Percentiles rank a stretch among this genome's conserved stretches.
Evolutionary conservation across 2,888 invertebrate genomes (phyloP).

Genomic region (Dendrolimus houi): DNA sequence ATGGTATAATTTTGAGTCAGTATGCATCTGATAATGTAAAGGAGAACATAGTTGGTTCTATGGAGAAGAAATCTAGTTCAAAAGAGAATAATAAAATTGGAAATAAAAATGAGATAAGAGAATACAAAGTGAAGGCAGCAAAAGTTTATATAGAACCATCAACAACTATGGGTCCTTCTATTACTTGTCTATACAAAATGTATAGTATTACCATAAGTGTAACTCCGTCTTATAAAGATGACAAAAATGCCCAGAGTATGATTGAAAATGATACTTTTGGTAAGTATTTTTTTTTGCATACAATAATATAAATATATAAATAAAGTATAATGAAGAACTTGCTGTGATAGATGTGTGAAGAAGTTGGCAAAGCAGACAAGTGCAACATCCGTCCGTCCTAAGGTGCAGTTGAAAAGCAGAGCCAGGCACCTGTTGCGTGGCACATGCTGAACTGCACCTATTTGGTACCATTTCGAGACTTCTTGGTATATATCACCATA

Average conservation of each 20-base stretch:
- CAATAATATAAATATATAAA: too few species aligned
- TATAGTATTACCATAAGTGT: slow-evolving; percentile 51
- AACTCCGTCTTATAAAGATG: slow-evolving; percentile 55
- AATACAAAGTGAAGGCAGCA: slow-evolving; percentile 40
- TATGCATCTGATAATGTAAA: slow-evolving; percentile 28
- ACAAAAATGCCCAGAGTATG: slow-evolving; percentile 43
- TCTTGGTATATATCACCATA: too few species aligned
- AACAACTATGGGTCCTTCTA: slow-evolving; percentile 40
- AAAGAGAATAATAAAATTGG: background rate
- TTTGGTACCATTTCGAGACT: too few species aligned
- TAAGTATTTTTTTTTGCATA: slow-evolving; percentile 20
- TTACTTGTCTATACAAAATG: slow-evolving; percentile 57
- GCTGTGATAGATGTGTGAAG: too few species aligned
- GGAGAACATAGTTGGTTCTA: slow-evolving; percentile 29
- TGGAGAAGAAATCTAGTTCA: slow-evolving; percentile 24
- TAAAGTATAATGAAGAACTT: too few species aligned
- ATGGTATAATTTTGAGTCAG: slow-evolving; percentile 27
- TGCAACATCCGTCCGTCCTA: too few species aligned
- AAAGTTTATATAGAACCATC: slow-evolving; percentile 31
- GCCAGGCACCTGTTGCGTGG: too few species aligned
- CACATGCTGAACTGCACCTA: too few species aligned
- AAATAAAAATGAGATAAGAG: slow-evolving; percentile 26
- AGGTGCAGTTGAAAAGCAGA: too few species aligned
- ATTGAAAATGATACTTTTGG: slow-evolving; percentile 57
- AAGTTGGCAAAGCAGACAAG: too few species aligned